Evolutionary conservation across 2,797 vertebrate genomes (phyloP).

Genomic region (Amniataba percoides): DNA sequence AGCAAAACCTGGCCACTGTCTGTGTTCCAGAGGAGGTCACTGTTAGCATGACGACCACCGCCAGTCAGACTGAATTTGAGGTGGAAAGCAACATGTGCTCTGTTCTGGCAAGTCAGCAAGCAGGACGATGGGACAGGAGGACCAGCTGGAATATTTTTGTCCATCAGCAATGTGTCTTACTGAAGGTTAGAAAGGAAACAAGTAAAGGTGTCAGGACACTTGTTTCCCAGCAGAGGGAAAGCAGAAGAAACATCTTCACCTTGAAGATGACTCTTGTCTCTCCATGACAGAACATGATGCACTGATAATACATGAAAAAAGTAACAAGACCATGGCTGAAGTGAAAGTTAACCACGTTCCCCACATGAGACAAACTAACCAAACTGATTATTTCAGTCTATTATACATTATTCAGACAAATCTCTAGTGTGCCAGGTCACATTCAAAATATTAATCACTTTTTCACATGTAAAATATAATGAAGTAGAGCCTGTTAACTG

Average conservation of each 20-base stretch:
- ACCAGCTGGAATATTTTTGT: constrained; percentile 63
- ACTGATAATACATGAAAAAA: neutral
- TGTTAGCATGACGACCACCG: constrained; percentile 21
- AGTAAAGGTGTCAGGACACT: constrained; percentile 45
- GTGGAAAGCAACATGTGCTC: constrained; percentile 62
- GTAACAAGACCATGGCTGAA: constrained; percentile 17
- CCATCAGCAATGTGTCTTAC: constrained; percentile 63
- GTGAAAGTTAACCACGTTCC: too few relatives aligned
- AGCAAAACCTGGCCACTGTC: constrained; percentile 38
- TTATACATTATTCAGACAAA: neutral
- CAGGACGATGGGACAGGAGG: constrained; percentile 31
- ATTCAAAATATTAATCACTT: neutral
- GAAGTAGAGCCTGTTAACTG: neutral
- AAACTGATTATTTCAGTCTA: neutral
- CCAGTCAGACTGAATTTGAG: constrained; percentile 42
- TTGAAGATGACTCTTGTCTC: constrained; percentile 69
- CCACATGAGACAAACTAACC: too few relatives aligned
- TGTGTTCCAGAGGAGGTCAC: constrained; percentile 31
- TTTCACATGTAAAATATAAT: neutral
- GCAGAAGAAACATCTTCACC: constrained; percentile 66
- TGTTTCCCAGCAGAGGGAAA: constrained; percentile 76
- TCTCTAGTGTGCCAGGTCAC: neutral
- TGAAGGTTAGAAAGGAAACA: constrained; percentile 83
- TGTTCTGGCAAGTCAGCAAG: constrained; percentile 43
- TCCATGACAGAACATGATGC: constrained; percentile 12